Evolutionary conservation across 2,888 invertebrate species (phyloP).

Genomic region (Ormyrus pomaceus): DNA sequence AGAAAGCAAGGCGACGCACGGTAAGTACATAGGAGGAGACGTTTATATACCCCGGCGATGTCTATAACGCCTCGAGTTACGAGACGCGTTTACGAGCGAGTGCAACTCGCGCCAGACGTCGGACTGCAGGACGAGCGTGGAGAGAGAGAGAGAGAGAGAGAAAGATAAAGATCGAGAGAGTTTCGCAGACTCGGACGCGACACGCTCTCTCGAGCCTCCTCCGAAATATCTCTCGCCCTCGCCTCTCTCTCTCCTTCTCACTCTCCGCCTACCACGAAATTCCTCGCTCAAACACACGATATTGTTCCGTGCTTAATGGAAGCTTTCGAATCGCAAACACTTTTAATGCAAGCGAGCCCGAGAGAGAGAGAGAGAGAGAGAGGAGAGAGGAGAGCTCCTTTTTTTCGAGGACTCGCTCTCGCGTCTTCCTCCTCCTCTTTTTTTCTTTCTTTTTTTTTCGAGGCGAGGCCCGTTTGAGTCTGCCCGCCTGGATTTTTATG

Average conservation of each 20-base stretch:
- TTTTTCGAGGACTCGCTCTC: slow-evolving; percentile 25
- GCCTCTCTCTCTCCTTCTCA: not conserved
- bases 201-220: slow-evolving; percentile 32
- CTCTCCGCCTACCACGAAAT: slow-evolving; percentile 25
- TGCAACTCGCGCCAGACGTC: slow-evolving; percentile 72
- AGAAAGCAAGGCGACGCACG: slow-evolving; percentile 56
- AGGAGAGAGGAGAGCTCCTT: not conserved
- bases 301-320: slow-evolving; percentile 50
- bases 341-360: slow-evolving; percentile 31
- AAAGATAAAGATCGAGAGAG: slow-evolving; percentile 43
- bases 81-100: slow-evolving; percentile 75
- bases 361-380: not conserved
- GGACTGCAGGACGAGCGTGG: slow-evolving; percentile 42
- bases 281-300: slow-evolving; percentile 33
- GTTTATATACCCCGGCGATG: slow-evolving; percentile 75
- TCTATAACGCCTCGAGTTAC: slow-evolving; percentile 75
- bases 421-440: slow-evolving; percentile 1
- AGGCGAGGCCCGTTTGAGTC: slow-evolving; percentile 15
- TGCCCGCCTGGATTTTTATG: slow-evolving; percentile 13
- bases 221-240: slow-evolving; percentile 52
- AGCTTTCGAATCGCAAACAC: slow-evolving; percentile 55
- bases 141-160: slow-evolving; percentile 28
- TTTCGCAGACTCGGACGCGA: slow-evolving; percentile 39
- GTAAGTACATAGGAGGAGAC: slow-evolving; percentile 75
- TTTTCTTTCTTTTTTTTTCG: slow-evolving; percentile 14